These are phyloP conservation scores for rat (Rattus norvegicus) DNA, from an alignment of 2,113 vertebrate genomes.

Conservation along the genomic window GRCr8 NC_086024.1:81295501-81296000, in stretches of 20 bases:
- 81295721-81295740: background rate
- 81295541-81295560: background rate
- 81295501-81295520: background rate
- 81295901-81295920: background rate
- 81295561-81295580: background rate
- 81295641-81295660: background rate
- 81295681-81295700: background rate
- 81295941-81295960: background rate
- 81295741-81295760: background rate
- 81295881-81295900: background rate
- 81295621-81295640: background rate
- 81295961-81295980: background rate
- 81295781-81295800: background rate
- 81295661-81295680: background rate
- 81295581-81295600: background rate
- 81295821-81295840: background rate
- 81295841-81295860: background rate
- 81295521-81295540: background rate
- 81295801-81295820: background rate
- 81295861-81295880: background rate
- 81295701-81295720: background rate
- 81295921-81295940: background rate
- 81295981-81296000: slow-evolving; percentile 15
- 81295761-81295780: background rate
- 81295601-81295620: background rate